A percentile compares a stretch with the other conserved stretches of the same genome.
Conservation (phyloP, 1,140 invertebrate genomes). For the Philopotamus ludificatus region DNA sequence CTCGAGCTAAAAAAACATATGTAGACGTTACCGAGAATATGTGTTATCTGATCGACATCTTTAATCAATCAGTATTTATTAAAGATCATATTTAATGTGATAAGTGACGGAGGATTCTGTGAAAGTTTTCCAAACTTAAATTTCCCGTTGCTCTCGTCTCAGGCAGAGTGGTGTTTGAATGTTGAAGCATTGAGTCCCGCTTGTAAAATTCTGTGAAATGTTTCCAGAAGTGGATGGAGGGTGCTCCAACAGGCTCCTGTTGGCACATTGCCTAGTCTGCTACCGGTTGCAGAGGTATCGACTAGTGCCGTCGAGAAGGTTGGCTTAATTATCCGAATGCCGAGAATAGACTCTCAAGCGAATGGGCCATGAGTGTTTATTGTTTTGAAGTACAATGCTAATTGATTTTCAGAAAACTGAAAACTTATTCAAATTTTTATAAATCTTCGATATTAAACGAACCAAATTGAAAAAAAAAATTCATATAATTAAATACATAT, state of each 20-base stretch:
- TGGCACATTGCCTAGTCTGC: conserved; percentile 6
- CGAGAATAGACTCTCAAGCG: not conserved
- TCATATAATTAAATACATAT: too few relatives aligned
- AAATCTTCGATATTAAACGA: too few relatives aligned
- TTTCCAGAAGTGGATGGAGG: conserved; percentile 17
- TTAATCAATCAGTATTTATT: not conserved
- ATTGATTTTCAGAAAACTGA: too few relatives aligned
- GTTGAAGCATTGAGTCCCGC: not conserved
- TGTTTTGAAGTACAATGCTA: not conserved
- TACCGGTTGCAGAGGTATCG: not conserved
- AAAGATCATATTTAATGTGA: not conserved
- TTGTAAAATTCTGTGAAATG: conserved; percentile 18
- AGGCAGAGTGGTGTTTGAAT: not conserved
- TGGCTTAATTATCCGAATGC: conserved; percentile 34
- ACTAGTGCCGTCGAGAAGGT: conserved; percentile 5
- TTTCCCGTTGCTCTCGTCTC: not conserved
- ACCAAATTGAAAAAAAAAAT: too few relatives aligned
- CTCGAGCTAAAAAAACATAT: too few relatives aligned
- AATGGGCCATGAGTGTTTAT: not conserved
- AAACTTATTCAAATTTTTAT: too few relatives aligned
- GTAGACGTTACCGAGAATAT: not conserved
- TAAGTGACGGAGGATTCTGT: too few relatives aligned
- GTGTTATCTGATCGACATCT: not conserved
- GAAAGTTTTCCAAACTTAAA: too few relatives aligned
- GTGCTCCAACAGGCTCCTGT: conserved; percentile 2